A percentile compares a stretch with the other conserved stretches of the same genome.
Evolutionary conservation across 2,113 vertebrate species (phyloP).

Genomic region (Lipophrys pholis): DNA sequence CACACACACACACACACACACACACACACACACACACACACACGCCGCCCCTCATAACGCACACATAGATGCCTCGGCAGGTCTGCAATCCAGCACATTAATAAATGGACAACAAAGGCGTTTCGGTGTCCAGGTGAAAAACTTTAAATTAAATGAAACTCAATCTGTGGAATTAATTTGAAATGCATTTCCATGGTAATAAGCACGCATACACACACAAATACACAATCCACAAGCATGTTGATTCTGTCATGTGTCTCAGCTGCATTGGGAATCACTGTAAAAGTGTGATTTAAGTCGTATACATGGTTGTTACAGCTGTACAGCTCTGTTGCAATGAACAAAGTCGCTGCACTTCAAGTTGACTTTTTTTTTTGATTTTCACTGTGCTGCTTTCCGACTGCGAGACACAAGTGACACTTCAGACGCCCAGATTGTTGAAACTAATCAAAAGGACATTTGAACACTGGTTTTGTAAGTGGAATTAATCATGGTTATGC

Average conservation of each 20-base stretch:
- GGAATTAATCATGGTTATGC: constrained; percentile 20
- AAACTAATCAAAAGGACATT: constrained; percentile 26
- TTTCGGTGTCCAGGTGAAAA: constrained; percentile 40
- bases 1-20: constrained; percentile 56
- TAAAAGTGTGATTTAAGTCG: neutral
- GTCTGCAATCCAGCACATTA: constrained; percentile 62
- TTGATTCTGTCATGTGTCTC: neutral
- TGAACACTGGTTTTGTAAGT: constrained; percentile 21
- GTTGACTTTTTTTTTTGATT: constrained; percentile 7
- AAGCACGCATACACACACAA: neutral
- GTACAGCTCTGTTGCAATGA: neutral
- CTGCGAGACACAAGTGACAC: neutral
- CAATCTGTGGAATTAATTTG: constrained; percentile 31
- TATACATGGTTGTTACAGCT: neutral
- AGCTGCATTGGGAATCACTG: neutral
- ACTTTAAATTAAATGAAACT: constrained; percentile 48
- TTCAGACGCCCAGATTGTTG: neutral
- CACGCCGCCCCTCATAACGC: constrained; percentile 46
- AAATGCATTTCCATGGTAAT: constrained; percentile 7
- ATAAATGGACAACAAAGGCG: constrained; percentile 44
- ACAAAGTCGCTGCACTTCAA: constrained; percentile 1
- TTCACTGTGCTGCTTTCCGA: neutral
- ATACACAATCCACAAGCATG: neutral
- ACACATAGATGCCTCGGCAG: constrained; percentile 35
- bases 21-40: constrained; percentile 50